Evolutionary conservation across 2,888 invertebrate species (phyloP).

Genomic region (Antheraea assamensis): DNA sequence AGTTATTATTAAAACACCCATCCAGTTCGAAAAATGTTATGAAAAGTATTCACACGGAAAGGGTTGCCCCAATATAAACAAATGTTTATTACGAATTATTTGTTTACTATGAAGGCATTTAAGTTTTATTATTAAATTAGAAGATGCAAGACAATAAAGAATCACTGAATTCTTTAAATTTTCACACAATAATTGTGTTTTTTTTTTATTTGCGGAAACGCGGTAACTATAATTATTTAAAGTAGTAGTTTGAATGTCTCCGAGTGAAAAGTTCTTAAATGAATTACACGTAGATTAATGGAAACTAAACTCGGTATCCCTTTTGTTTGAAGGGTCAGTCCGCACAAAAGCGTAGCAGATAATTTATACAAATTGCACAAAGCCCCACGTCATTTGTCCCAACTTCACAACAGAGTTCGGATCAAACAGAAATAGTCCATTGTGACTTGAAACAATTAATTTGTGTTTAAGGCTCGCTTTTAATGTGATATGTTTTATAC

Average conservation of each 20-base stretch:
- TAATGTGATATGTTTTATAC: not conserved
- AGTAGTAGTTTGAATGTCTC: not conserved
- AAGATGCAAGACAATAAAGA: too few relatives aligned
- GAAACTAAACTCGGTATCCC: conserved; percentile 8
- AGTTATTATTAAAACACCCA: too few relatives aligned
- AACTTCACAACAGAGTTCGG: conserved; percentile 14
- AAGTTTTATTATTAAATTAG: too few relatives aligned
- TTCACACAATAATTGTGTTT: too few relatives aligned
- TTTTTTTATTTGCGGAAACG: too few relatives aligned
- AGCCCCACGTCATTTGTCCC: conserved; percentile 10
- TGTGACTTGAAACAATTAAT: conserved; percentile 15
- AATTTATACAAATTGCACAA: conserved; percentile 19
- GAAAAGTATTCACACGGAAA: too few relatives aligned
- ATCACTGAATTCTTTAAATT: too few relatives aligned
- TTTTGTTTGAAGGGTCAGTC: not conserved
- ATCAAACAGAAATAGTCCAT: conserved; percentile 18
- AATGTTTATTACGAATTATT: too few relatives aligned
- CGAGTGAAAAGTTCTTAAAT: conserved; percentile 6
- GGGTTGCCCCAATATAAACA: too few relatives aligned
- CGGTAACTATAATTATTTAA: not conserved
- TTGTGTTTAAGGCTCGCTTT: not conserved
- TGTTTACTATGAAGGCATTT: too few relatives aligned
- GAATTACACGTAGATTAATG: not conserved
- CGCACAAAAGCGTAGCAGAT: conserved; percentile 18
- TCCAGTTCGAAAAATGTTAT: too few relatives aligned